Evolutionary conservation across 2,797 vertebrate species (phyloP).

Genomic region (Parambassis ranga): DNA sequence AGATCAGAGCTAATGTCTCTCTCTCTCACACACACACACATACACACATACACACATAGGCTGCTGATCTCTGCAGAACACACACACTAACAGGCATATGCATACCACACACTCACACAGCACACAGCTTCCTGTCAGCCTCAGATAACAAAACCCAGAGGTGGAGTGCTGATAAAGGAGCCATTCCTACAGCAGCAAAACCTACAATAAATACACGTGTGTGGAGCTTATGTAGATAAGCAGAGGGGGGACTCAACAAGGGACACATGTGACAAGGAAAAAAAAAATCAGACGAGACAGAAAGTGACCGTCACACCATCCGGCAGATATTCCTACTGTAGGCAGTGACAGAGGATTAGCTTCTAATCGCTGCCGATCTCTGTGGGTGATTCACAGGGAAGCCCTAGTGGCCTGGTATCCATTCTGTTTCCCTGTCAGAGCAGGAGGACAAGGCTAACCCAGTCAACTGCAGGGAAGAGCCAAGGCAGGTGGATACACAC

Average conservation of each 20-base stretch:
- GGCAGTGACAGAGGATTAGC: conserved; percentile 62
- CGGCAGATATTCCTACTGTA: conserved; percentile 15
- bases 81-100: neutral
- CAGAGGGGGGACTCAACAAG: neutral
- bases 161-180: conserved; percentile 47
- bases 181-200: conserved; percentile 35
- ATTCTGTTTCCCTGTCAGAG: conserved; percentile 55
- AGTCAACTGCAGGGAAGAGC: conserved; percentile 34
- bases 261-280: neutral
- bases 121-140: conserved; percentile 42
- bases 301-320: conserved; percentile 43
- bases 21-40: neutral
- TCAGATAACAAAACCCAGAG: conserved; percentile 53
- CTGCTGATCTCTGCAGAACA: neutral
- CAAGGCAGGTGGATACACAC: conserved; percentile 65
- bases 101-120: neutral
- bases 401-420: conserved; percentile 48
- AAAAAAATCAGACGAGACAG: conserved; percentile 1
- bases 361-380: conserved; percentile 63
- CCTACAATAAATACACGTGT: conserved; percentile 33
- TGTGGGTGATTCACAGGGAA: conserved; percentile 48
- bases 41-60: neutral
- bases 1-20: conserved; percentile 32
- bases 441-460: conserved; percentile 48
- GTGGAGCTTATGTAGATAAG: conserved; percentile 47